Base-by-base conservation (phyloP, 2,888 invertebrate genomes). In the Scaptomyza flava region DNA sequence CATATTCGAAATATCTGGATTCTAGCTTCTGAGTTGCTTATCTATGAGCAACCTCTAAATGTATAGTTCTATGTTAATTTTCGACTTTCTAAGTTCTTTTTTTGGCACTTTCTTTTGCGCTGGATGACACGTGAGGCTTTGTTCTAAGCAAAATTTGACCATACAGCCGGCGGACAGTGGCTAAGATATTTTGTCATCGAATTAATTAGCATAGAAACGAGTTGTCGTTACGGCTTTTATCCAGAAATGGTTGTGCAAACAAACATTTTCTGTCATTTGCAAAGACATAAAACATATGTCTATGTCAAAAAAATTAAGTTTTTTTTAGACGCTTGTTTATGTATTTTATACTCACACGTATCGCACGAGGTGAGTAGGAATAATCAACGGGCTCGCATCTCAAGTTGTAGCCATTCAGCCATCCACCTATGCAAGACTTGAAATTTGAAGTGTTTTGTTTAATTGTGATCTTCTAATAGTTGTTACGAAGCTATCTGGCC, bases 301-400 rank as follows among this genome's bases (percentile, higher is more conserved):
- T 6, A 47, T 11, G 3, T 23, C 5, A 4, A 27, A 23, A 23
- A 23, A 23, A 23, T 23, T 23, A n/a, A n/a, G 3, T 2, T 4
- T 23, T 23, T 23, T 23, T 23, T 4, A 23, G n/a, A 23, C 23
- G 23, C 23, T 20, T 17, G 31, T 52, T 41, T 11, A 43, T 14
- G 38, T 33, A 12, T n/a, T 34, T 2, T 11, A 79, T 81, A 89
- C 94, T 93, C 93, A 96, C 96, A 92, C 96, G 93, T 84, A 96
- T 64, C 17, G 96, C 96, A 59, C 92, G 87, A 1, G 96, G 95
- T 65, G 92, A 92, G 56, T 92, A 91, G 6, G 96, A 95, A 91
- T 96, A 96, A 91, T 97, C 96, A 20, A 97, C 96, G 8, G 96
- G 96, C 90, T 97, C 95, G 91, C 97, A 97, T 80, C 94, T 93